Conservation (phyloP, 1,140 invertebrate species). For the Zaprionus capensis region DNA sequence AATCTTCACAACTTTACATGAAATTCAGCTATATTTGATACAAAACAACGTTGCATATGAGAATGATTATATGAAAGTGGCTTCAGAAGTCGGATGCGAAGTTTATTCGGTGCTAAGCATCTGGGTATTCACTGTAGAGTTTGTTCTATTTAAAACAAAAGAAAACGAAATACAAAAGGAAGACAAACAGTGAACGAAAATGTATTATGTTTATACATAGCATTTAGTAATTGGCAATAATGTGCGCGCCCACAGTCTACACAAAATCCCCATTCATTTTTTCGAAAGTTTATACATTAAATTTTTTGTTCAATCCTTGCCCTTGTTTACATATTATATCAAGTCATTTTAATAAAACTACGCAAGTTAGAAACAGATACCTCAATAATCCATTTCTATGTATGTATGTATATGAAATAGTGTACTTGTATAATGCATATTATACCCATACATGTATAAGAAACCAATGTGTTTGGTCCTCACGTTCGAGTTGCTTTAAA, state of each 20-base stretch:
- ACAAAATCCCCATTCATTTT: conserved; percentile 40
- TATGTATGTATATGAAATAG: conserved; percentile 12
- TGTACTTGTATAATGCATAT: conserved; percentile 32
- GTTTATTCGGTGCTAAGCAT: conserved; percentile 76
- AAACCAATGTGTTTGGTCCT: conserved; percentile 22
- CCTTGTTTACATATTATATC: conserved; percentile 51
- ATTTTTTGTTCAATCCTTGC: conserved; percentile 62
- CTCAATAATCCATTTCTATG: conserved; percentile 49
- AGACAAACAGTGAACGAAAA: conserved; percentile 35
- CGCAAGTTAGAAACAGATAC: conserved; percentile 63
- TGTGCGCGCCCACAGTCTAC: conserved; percentile 36
- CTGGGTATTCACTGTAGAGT: conserved; percentile 60
- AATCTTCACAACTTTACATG: conserved; percentile 59
- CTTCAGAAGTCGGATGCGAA: conserved; percentile 80
- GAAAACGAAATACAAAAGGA: conserved; percentile 36
- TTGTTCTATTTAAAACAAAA: conserved; percentile 40
- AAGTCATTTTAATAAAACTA: conserved; percentile 72
- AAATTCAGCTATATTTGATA: conserved; percentile 77
- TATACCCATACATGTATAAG: conserved; percentile 22
- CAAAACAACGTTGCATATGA: conserved; percentile 45
- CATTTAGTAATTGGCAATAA: conserved; percentile 70
- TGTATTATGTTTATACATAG: conserved; percentile 71
- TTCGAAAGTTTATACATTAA: conserved; percentile 52
- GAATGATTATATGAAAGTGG: conserved; percentile 64
- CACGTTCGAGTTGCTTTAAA: conserved; percentile 35